Evolutionary conservation across 2,113 vertebrate genomes (phyloP).

Genomic region (Struthidea cinerea): DNA sequence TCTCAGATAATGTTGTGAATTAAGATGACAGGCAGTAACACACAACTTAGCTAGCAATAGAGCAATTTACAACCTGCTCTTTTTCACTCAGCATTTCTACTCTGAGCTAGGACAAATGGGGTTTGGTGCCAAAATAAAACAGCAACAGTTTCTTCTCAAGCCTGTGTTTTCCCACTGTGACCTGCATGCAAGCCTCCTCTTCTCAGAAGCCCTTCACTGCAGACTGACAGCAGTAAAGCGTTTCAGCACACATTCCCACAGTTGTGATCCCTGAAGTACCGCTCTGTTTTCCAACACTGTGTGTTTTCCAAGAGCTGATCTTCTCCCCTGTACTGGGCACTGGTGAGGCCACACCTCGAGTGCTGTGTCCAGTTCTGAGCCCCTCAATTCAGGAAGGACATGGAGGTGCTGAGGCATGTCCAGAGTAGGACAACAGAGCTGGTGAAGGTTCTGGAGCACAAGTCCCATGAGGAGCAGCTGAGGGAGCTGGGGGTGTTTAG

Average conservation of each 20-base stretch:
- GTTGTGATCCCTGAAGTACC: background rate
- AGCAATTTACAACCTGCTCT: background rate
- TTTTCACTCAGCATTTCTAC: background rate
- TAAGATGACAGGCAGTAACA: background rate
- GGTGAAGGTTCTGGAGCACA: background rate
- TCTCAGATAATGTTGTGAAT: background rate
- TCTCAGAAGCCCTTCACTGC: background rate
- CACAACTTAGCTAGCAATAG: background rate
- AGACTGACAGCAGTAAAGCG: background rate
- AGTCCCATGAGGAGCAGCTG: background rate
- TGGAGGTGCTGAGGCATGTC: accelerated
- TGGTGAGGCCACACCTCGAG: accelerated
- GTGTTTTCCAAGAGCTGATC: background rate
- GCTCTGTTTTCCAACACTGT: background rate
- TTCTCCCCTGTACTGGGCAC: no score
- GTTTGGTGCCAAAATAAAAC: background rate
- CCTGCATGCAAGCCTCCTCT: background rate
- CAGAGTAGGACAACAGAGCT: accelerated
- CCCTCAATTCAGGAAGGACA: background rate
- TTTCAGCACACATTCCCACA: accelerated
- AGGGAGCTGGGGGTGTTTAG: background rate
- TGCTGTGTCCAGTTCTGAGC: accelerated
- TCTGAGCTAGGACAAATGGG: background rate
- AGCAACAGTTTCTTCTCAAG: background rate
- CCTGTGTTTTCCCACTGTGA: background rate